Conservation (phyloP, 2,113 vertebrate genomes). For the Thamnophis sirtalis region DNA sequence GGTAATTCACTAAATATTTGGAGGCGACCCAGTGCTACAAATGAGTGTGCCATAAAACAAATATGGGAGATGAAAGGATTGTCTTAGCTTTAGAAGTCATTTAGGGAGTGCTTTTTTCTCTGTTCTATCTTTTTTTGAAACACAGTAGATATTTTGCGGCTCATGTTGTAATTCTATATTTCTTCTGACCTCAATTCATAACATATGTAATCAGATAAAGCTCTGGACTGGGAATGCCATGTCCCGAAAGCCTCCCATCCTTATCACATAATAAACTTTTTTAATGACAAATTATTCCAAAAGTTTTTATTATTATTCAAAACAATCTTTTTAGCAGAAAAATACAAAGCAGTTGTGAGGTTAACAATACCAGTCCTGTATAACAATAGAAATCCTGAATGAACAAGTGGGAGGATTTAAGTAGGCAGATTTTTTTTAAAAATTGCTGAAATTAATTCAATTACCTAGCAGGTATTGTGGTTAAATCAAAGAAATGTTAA, state of each 20-base stretch:
- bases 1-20: background rate
- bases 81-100: background rate
- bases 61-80: background rate
- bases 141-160: background rate
- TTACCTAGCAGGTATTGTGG: slow-evolving; percentile 25
- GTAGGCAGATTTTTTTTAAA: slow-evolving; percentile 45
- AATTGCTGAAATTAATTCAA: slow-evolving; percentile 48
- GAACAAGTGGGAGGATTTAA: slow-evolving; percentile 60
- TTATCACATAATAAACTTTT: background rate
- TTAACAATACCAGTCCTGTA: slow-evolving; percentile 35
- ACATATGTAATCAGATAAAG: background rate
- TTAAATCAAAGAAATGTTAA: slow-evolving; percentile 33
- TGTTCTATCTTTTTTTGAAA: background rate
- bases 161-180: background rate
- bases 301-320: slow-evolving; percentile 12
- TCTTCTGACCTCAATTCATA: background rate
- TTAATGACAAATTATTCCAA: background rate
- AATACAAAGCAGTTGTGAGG: slow-evolving; percentile 46
- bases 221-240: background rate
- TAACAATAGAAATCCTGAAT: slow-evolving; percentile 44
- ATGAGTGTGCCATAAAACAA: background rate
- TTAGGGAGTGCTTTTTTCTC: background rate
- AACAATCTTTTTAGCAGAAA: slow-evolving; percentile 29
- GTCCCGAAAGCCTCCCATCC: background rate
- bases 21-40: background rate